phyloP scores from a whole-genome alignment of 2,888 invertebrate genomes.

The Pseudolycoriella hygida region DNA sequence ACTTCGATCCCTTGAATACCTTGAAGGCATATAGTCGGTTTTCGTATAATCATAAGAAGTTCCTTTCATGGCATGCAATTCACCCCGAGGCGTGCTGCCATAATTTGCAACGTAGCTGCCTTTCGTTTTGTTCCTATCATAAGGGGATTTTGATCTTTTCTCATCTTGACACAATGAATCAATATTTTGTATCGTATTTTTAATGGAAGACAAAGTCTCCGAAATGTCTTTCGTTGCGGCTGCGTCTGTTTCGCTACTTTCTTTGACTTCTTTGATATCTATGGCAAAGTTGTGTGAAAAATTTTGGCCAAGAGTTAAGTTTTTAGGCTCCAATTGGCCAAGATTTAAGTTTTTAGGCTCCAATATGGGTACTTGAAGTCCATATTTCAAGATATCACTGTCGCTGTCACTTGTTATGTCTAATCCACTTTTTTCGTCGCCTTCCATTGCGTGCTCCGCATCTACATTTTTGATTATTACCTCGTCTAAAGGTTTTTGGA shows the following conservation, averaged over 20 bases:
- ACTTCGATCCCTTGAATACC: constrained; percentile 16
- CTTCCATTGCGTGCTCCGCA: too few species aligned
- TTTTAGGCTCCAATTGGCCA: too few species aligned
- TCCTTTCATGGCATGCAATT: not conserved
- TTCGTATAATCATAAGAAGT: not conserved
- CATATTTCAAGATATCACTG: not conserved
- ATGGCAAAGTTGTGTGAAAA: too few species aligned
- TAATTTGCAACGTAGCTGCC: not conserved
- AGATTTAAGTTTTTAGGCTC: too few species aligned
- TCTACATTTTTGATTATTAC: too few species aligned
- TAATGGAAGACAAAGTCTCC: constrained; percentile 22
- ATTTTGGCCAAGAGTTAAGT: too few species aligned
- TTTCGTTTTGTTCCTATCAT: not conserved
- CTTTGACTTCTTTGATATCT: too few species aligned
- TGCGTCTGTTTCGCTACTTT: too few species aligned
- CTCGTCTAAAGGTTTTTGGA: too few species aligned
- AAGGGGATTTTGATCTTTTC: not conserved
- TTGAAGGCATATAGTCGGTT: not conserved
- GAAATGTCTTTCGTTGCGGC: constrained; percentile 16
- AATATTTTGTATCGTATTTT: constrained; percentile 29
- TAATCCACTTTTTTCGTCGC: too few species aligned
- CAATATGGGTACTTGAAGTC: too few species aligned
- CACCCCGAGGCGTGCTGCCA: not conserved
- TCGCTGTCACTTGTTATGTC: not conserved
- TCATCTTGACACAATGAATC: constrained; percentile 20